phyloP scores from a whole-genome alignment of 2,797 vertebrate genomes.

The Bradypodion ventrale region DNA sequence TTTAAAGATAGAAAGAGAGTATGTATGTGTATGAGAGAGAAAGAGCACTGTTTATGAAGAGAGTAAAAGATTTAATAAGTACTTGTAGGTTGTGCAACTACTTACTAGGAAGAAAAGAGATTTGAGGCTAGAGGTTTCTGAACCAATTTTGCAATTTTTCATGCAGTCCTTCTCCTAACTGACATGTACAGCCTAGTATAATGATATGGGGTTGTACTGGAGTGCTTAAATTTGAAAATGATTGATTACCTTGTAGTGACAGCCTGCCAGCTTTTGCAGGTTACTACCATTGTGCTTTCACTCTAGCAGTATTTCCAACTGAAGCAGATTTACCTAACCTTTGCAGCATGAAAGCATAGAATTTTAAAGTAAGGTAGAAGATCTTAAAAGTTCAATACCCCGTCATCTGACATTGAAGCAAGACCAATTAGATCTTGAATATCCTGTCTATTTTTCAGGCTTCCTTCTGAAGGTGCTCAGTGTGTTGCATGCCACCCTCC shows the following conservation, averaged over 20 bases:
- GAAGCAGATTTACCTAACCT: constrained; percentile 23
- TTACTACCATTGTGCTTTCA: background rate
- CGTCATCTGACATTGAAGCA: constrained; percentile 3
- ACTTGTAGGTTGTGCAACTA: constrained; percentile 3
- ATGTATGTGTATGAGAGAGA: too few relatives aligned
- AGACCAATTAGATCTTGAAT: constrained; percentile 11
- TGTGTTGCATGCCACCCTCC: background rate
- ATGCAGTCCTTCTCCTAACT: constrained; percentile 14
- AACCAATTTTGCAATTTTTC: constrained; percentile 2
- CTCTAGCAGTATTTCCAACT: background rate
- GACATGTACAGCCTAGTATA: constrained; percentile 43
- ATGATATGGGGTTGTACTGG: constrained; percentile 48
- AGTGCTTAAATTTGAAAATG: constrained; percentile 59
- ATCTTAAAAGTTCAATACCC: constrained; percentile 10
- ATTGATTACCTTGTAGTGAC: constrained; percentile 48
- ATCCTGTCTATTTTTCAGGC: background rate
- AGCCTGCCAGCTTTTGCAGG: constrained; percentile 42
- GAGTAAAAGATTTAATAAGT: background rate
- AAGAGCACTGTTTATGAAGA: background rate
- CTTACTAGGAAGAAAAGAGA: background rate
- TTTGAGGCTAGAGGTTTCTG: constrained; percentile 1
- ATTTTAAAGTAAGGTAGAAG: background rate
- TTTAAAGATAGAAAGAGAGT: background rate
- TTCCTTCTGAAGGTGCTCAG: background rate
- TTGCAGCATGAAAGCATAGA: background rate